phyloP scores from a whole-genome alignment of 2,797 vertebrate species.

The Adrianichthys oophorus region DNA sequence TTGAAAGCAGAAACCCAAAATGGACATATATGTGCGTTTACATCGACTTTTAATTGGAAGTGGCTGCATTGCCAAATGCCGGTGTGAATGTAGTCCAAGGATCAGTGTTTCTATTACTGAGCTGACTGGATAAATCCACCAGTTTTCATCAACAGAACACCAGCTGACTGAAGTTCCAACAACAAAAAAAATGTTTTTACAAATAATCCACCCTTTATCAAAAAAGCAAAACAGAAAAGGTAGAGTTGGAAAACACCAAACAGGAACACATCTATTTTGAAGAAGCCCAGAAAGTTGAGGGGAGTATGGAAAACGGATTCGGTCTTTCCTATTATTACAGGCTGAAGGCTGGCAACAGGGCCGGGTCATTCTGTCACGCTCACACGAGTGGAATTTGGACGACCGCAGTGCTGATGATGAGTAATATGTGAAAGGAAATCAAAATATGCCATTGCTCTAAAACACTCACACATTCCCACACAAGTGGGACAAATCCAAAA shows the following conservation, averaged over 20 bases:
- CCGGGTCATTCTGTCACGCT: constrained; percentile 23
- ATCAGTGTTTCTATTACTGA: no score
- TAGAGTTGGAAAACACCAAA: constrained; percentile 28
- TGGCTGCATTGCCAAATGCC: no score
- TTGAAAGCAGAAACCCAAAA: no score
- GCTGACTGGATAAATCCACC: no score
- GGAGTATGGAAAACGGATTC: constrained; percentile 66
- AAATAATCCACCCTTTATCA: no score
- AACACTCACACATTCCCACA: constrained; percentile 1
- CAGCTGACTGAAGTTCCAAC: no score
- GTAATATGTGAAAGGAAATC: constrained; percentile 68
- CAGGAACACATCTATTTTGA: constrained; percentile 60
- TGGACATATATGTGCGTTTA: no score
- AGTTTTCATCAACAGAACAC: no score
- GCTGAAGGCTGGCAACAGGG: constrained; percentile 54
- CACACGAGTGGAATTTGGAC: constrained; percentile 63
- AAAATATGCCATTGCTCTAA: constrained; percentile 59
- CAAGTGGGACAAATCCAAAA: background rate
- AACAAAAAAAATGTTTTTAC: no score
- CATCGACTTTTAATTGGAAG: no score
- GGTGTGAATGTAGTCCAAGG: no score
- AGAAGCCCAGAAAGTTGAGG: constrained; percentile 45
- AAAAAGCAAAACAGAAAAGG: constrained; percentile 5
- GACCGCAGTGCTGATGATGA: constrained; percentile 60
- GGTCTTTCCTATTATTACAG: constrained; percentile 72